phyloP scores from a whole-genome alignment of 2,113 vertebrate species.

The Mixornis gularis region DNA sequence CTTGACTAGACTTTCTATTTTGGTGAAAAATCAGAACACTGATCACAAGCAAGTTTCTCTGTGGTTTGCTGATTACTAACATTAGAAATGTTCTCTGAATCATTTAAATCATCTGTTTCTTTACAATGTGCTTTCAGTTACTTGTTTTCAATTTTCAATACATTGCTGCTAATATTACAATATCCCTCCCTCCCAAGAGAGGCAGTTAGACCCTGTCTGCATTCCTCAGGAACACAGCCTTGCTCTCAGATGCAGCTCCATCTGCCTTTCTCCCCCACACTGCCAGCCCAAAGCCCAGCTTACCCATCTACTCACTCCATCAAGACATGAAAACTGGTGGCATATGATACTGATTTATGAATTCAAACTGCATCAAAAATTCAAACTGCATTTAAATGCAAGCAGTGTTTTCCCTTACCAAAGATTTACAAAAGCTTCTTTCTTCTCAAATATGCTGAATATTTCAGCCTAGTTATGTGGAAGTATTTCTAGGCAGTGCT shows the following conservation, averaged over 20 bases:
- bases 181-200: not conserved
- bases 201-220: not conserved
- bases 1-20: not conserved
- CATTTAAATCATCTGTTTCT: slow-evolving; percentile 41
- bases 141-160: slow-evolving; percentile 13
- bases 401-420: not conserved
- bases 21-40: slow-evolving; percentile 50
- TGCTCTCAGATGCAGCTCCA: not conserved
- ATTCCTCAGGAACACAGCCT: not conserved
- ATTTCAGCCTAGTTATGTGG: not conserved
- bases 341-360: not conserved
- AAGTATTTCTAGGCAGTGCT: not conserved
- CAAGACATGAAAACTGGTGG: not conserved
- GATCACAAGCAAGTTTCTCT: slow-evolving; percentile 46
- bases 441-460: not conserved
- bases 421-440: not conserved
- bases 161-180: slow-evolving; percentile 42
- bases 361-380: not conserved
- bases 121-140: slow-evolving; percentile 45
- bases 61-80: slow-evolving; percentile 54
- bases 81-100: slow-evolving; percentile 6
- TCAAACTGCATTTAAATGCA: not conserved
- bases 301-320: not conserved
- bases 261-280: not conserved
- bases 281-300: not conserved